These are phyloP conservation scores for Brachynemurus nebulosus DNA, from an alignment of 2,888 invertebrate genomes.

Conservation along the genomic window DNA sequence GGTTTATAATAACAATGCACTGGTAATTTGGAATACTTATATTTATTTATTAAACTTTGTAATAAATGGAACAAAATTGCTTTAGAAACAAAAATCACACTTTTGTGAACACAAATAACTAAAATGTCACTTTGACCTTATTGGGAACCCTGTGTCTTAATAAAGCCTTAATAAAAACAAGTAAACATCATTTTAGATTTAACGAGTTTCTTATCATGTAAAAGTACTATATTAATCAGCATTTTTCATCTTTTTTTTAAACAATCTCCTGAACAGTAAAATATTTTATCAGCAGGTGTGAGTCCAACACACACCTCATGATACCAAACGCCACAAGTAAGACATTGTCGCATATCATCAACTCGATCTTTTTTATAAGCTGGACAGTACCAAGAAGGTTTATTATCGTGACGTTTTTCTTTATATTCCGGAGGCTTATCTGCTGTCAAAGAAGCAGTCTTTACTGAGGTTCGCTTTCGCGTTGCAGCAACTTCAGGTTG, in stretches of 20 bases:
- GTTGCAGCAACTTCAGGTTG: constrained; percentile 6
- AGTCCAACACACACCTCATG: constrained; percentile 13
- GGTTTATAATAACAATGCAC: too few relatives aligned
- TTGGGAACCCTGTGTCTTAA: too few relatives aligned
- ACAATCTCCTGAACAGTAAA: constrained; percentile 11
- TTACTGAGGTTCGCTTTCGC: constrained; percentile 5
- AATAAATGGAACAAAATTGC: too few relatives aligned
- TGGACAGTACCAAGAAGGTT: constrained; percentile 12
- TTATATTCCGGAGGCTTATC: constrained; percentile 2
- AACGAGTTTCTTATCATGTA: constrained; percentile 8
- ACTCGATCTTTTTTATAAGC: constrained; percentile 9
- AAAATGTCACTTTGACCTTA: too few relatives aligned
- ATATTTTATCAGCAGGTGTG: constrained; percentile 11
- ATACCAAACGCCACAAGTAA: constrained; percentile 8
- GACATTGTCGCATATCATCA: constrained; percentile 11
- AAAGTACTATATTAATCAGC: constrained; percentile 7
- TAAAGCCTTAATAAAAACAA: too few relatives aligned
- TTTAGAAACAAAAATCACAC: too few relatives aligned
- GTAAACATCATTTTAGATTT: too few relatives aligned
- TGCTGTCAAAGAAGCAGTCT: constrained; percentile 4
- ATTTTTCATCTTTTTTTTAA: constrained; percentile 10
- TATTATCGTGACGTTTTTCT: constrained; percentile 4
- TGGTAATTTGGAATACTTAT: too few relatives aligned
- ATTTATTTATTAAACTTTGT: too few relatives aligned
- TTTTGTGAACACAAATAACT: too few relatives aligned